Evolutionary conservation across 1,140 invertebrate species (phyloP).

Genomic region (Drosophila melanogaster): DNA sequence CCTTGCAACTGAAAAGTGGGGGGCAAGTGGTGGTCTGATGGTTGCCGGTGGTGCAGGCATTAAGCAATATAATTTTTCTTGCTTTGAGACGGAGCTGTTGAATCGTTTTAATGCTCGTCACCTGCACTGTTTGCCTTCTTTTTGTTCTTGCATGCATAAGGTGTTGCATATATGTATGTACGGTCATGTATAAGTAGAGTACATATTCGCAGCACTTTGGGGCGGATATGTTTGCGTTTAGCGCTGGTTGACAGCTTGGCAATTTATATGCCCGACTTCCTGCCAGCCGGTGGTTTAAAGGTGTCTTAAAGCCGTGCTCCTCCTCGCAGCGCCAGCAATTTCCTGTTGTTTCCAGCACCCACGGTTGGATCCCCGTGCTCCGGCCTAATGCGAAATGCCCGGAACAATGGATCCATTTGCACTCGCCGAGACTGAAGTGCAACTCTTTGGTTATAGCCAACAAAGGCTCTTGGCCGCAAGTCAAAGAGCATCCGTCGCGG

Average conservation of each 20-base stretch:
- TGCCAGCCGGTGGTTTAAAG: conserved; percentile 48
- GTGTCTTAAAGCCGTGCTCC: conserved; percentile 34
- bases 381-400: conserved; percentile 50
- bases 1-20: not conserved
- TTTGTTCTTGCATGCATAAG: conserved; percentile 45
- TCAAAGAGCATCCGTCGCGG: conserved; percentile 71
- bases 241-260: conserved; percentile 69
- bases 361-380: conserved; percentile 31
- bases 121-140: conserved; percentile 60
- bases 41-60: conserved; percentile 39
- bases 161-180: conserved; percentile 30
- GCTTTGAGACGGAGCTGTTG: conserved; percentile 76
- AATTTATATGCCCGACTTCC: conserved; percentile 71
- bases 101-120: conserved; percentile 83
- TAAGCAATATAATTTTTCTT: conserved; percentile 73
- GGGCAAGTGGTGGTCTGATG: not conserved
- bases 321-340: conserved; percentile 39
- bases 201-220: conserved; percentile 27
- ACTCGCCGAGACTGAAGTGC: conserved; percentile 67
- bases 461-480: conserved; percentile 55
- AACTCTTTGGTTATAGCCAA: conserved; percentile 63
- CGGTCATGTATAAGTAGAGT: not conserved
- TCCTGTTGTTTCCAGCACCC: conserved; percentile 56
- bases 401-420: conserved; percentile 76
- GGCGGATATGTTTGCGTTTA: conserved; percentile 74